Evolutionary conservation across 2,888 invertebrate species (phyloP).

Genomic region (Aricia artaxerxes): DNA sequence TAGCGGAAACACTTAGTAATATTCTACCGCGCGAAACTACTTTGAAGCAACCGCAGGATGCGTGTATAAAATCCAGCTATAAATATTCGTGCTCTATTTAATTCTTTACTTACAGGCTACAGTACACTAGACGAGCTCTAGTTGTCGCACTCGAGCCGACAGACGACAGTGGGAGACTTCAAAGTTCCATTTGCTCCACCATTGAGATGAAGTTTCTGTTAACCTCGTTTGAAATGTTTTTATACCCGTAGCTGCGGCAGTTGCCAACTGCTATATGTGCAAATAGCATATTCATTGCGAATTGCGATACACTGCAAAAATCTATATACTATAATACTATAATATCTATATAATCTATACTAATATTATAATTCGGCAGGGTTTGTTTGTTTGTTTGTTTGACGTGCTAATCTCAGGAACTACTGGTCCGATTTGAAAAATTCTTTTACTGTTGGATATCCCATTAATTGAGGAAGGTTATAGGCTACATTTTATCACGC

Average conservation of each 20-base stretch:
- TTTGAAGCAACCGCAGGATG: constrained; percentile 2
- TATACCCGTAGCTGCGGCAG: constrained; percentile 4
- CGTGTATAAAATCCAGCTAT: constrained; percentile 8
- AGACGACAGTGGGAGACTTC: constrained; percentile 23
- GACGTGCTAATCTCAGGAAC: too few relatives aligned
- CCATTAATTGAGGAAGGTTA: too few relatives aligned
- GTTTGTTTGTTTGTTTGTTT: too few relatives aligned
- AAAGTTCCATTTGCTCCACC: constrained; percentile 32
- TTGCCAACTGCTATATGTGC: constrained; percentile 10
- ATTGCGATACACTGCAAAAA: background rate
- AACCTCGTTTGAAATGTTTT: constrained; percentile 33
- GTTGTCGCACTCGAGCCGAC: constrained; percentile 19
- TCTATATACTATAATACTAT: too few relatives aligned
- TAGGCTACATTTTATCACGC: too few relatives aligned
- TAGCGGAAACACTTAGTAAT: background rate
- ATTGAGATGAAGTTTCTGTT: constrained; percentile 33
- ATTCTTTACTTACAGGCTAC: constrained; percentile 14
- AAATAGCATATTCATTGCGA: background rate
- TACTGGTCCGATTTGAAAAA: too few relatives aligned
- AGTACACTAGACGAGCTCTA: constrained; percentile 25
- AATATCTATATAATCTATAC: too few relatives aligned
- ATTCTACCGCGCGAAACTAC: background rate
- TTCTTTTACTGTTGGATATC: too few relatives aligned
- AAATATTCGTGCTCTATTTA: constrained; percentile 22
- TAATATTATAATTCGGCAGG: too few relatives aligned